Percentiles rank a stretch among this genome's conserved stretches.
phyloP scores from a whole-genome alignment of 2,113 vertebrate genomes.

The Anguilla rostrata region DNA sequence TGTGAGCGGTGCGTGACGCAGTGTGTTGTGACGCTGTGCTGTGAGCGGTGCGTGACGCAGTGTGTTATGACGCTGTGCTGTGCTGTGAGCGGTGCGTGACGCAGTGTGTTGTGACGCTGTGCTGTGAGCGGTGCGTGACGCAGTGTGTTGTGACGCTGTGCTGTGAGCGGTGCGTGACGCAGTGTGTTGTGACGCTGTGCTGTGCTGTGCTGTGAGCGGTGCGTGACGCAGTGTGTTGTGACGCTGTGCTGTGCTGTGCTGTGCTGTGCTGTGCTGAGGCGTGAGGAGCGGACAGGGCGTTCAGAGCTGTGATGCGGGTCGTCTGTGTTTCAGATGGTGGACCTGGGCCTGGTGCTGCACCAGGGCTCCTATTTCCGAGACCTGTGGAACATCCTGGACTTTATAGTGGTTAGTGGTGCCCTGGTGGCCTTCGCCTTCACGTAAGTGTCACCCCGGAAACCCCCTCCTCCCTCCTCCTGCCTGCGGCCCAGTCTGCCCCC shows the following conservation, averaged over 20 bases:
- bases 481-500: slow-evolving; percentile 27
- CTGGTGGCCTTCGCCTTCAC: slow-evolving; percentile 96
- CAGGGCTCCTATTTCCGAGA: slow-evolving; percentile 94
- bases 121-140: too few species aligned
- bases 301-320: not conserved
- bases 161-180: not conserved
- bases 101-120: not conserved
- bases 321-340: slow-evolving; percentile 79
- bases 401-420: slow-evolving; percentile 97
- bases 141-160: not conserved
- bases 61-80: not conserved
- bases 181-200: not conserved
- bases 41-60: not conserved
- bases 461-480: slow-evolving; percentile 21
- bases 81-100: not conserved
- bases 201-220: too few species aligned
- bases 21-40: not conserved
- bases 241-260: not conserved
- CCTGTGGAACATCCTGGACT: slow-evolving; percentile 96
- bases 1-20: not conserved
- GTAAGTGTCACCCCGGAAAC: slow-evolving; percentile 76
- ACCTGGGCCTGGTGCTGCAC: slow-evolving; percentile 89
- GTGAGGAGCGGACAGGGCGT: not conserved
- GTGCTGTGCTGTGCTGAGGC: not conserved
- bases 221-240: not conserved